A percentile compares a stretch with the other conserved stretches of the same genome.
Conservation (phyloP, 1,140 invertebrate species). For the Carcinoscorpius rotundicauda region DNA sequence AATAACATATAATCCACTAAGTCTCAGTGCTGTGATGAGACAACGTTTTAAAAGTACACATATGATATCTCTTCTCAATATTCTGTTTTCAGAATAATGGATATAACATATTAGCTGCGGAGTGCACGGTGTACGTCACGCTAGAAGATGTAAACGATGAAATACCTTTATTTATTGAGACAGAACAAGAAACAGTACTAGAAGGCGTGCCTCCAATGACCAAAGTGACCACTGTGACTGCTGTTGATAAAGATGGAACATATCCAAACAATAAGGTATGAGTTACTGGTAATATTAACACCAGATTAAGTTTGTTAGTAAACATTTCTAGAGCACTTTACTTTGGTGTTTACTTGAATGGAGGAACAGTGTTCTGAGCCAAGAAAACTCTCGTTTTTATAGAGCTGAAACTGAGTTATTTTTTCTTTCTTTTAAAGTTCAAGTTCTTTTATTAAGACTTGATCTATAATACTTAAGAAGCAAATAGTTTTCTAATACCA, state of each 20-base stretch:
- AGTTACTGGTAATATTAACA: conserved; percentile 30
- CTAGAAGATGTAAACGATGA: conserved; percentile 93
- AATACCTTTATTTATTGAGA: conserved; percentile 84
- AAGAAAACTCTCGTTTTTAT: no score
- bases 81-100: conserved; percentile 55
- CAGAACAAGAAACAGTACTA: conserved; percentile 82
- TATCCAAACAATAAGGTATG: conserved; percentile 70
- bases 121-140: conserved; percentile 84
- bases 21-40: conserved; percentile 39
- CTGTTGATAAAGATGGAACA: conserved; percentile 90
- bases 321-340: no score
- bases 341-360: no score
- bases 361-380: no score
- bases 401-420: no score
- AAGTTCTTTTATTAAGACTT: no score
- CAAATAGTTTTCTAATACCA: no score
- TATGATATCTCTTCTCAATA: conserved; percentile 4
- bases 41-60: no score
- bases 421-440: no score
- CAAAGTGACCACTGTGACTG: conserved; percentile 88
- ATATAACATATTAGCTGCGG: conserved; percentile 81
- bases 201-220: conserved; percentile 89
- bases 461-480: no score
- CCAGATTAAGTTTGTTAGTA: no score
- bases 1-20: conserved; percentile 67